Evolutionary conservation across 2,797 vertebrate genomes (phyloP).

Genomic region (Coranthus polyacanthus): DNA sequence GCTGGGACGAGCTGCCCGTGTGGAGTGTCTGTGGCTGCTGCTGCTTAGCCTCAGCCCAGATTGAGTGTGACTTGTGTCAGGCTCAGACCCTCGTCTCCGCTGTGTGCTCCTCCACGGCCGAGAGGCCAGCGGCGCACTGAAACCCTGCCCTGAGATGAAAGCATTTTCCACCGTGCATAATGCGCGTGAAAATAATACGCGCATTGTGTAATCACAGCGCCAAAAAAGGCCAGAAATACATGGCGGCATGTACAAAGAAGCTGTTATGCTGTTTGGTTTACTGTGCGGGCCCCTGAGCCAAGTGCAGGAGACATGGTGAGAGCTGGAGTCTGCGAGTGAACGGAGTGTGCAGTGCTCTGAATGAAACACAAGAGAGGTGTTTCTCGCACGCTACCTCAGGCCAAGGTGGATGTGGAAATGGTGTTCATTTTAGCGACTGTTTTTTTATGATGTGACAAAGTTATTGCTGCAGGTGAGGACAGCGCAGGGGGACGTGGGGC

Average conservation of each 20-base stretch:
- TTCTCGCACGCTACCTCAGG: conserved; percentile 36
- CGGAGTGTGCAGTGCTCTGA: conserved; percentile 16
- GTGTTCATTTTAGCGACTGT: conserved; percentile 55
- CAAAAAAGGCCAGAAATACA: conserved; percentile 40
- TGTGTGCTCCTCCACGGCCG: conserved; percentile 1
- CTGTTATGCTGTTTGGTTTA: conserved; percentile 47
- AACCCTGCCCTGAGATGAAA: conserved; percentile 43
- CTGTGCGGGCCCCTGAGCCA: conserved; percentile 10
- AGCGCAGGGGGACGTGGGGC: conserved; percentile 37
- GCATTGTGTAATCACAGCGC: conserved; percentile 52
- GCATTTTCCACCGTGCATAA: conserved; percentile 54
- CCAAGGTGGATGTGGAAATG: conserved; percentile 52
- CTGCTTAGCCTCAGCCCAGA: conserved; percentile 64
- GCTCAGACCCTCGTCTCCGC: conserved; percentile 24
- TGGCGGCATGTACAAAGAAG: conserved; percentile 40
- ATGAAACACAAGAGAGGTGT: conserved; percentile 39
- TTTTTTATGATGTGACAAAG: conserved; percentile 78
- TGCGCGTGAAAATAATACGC: conserved; percentile 52
- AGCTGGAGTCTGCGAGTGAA: too few relatives aligned
- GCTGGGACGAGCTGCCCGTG: conserved; percentile 1
- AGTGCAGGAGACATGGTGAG: conserved; percentile 45
- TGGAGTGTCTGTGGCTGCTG: conserved; percentile 28
- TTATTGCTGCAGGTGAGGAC: conserved; percentile 78
- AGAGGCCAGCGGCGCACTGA: conserved; percentile 16
- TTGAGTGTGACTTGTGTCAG: conserved; percentile 64